Evolutionary conservation across 2,113 vertebrate genomes (phyloP), one percentile per base, ranked within the genome.

Genomic region (Grantiella picta): DNA sequence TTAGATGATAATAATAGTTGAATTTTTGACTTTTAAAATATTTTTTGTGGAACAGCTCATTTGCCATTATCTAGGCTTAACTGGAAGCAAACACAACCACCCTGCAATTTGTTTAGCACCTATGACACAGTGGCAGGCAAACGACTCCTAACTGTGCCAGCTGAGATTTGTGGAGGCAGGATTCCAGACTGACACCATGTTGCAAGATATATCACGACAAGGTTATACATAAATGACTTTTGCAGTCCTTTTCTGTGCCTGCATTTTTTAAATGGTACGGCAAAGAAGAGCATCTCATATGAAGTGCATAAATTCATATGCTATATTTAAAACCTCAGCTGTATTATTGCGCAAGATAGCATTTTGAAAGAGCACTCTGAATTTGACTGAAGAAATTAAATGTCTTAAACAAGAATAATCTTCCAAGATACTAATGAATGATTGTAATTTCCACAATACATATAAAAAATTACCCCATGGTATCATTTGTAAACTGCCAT

Each of bases 401-500:
- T 72, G 52, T 42, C 45, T 57, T 86, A 89, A 92, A 78, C 25
- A 38, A 88, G 75, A 94, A 71, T n/a, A 53, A 68, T 89, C 66
- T 95, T 82, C 59, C 2, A 10, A 88, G 53, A 90, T 70, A 86
- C 38, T 91, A 63, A 77, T 64, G 44, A 90, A 90, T 76, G 16
- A 57, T 52, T 87, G 61, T 65, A 91, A 91, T 7, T 76, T 91
- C 33, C 20, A 75, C 12, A 4, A 61, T 68, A 53, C 44, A 85
- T 38, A 31, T 35, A 20, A 19, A 52, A 71, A 66, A 77, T 38
- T 80, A 73, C 45, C 36, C 38, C 14, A 54, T n/a, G 36, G 47
- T 86, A 63, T 73, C 19, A 94, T 96, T 95, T 92, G 72, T 95
- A 54, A 96, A 64, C 76, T 95, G 90, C 79, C 61, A 73, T 2